A percentile compares a stretch with the other conserved stretches of the same genome.
phyloP scores from a whole-genome alignment of 1,140 invertebrate species.

The Drosophila obscura region DNA sequence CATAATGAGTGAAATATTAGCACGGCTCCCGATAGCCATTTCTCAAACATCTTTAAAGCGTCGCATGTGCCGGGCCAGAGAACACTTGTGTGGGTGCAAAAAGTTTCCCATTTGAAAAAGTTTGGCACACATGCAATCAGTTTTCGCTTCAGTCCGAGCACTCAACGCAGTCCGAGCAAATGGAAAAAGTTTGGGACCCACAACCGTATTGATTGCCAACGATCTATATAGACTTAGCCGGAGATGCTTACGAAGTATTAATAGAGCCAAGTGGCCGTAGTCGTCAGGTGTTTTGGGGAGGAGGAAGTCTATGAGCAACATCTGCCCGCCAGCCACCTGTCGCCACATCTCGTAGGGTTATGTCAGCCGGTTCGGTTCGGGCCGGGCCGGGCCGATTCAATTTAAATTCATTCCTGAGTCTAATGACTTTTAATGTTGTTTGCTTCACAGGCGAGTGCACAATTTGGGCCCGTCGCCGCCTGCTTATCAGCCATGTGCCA shows the following conservation, averaged over 20 bases:
- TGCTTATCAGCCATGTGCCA: constrained; percentile 73
- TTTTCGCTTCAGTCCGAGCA: constrained; percentile 21
- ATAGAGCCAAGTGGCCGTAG: constrained; percentile 39
- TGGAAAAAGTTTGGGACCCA: constrained; percentile 46
- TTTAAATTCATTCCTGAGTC: constrained; percentile 75
- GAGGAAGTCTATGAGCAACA: not conserved
- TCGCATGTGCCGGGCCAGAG: constrained; percentile 21
- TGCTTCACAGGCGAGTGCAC: constrained; percentile 75
- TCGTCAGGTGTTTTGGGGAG: constrained; percentile 6
- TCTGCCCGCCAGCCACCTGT: constrained; percentile 62
- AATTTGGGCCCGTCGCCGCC: constrained; percentile 57
- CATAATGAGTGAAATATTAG: constrained; percentile 62
- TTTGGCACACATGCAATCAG: constrained; percentile 44
- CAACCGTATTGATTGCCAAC: constrained; percentile 34
- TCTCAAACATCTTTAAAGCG: constrained; percentile 36
- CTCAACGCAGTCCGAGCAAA: constrained; percentile 32
- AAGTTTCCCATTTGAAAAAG: constrained; percentile 31
- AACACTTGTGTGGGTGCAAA: constrained; percentile 1
- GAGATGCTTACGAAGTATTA: constrained; percentile 49
- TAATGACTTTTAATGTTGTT: constrained; percentile 81
- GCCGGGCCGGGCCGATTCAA: constrained; percentile 36
- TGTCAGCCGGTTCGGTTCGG: not conserved
- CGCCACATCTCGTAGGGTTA: constrained; percentile 28
- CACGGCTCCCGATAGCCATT: constrained; percentile 21
- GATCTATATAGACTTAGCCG: constrained; percentile 28